Evolutionary conservation across 2,797 vertebrate genomes (phyloP), one percentile per base, ranked within the genome.

Genomic region (Phylloscopus collybita): DNA sequence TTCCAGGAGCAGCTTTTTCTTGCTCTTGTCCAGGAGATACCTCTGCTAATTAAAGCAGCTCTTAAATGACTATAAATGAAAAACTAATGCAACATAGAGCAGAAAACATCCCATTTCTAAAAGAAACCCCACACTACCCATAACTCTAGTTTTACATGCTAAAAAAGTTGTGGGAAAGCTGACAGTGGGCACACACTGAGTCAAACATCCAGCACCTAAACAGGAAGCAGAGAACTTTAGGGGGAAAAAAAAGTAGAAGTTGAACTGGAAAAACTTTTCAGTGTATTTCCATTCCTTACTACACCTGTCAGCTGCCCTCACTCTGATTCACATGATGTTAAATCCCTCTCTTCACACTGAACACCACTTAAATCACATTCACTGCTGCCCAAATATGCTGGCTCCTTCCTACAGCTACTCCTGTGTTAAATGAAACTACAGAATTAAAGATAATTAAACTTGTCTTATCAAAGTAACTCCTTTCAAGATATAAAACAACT

Each of bases 171-270:
- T 17, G 21, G 76, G 67, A 79, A 88, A 90, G 60, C 78, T 36
- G 56, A 73, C 44, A 71, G 61, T 14, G 53, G 49, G 51, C 18
- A 26, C n/a, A 38, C 22, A 21, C 9, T 0, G 12, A 92, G 47
- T 56, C 74, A 92, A 84, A 85, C 11, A 56, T 2, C 22, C 81
- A 88, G 45, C 60, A 93, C 74, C 74, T 44, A 26, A 80, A 78
- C 42, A 89, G 72, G 79, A 89, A 93, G 86, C 34, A 89, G 50
- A 90, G 86, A 88, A 76, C 36, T 45, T 72, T 8, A 51, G 26
- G 22, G 17, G 5, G 1, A 1, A 1, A 49, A 38, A 54, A 45
- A 60, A 34, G 10, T 4, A 70, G 16, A 65, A 34, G 30, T 5
- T 51, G 42, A 76, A 53, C 38, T 60, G 42, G 32, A 56, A 85